Evolutionary conservation across 2,113 vertebrate genomes (phyloP).

Genomic region (Neotoma lepida): DNA sequence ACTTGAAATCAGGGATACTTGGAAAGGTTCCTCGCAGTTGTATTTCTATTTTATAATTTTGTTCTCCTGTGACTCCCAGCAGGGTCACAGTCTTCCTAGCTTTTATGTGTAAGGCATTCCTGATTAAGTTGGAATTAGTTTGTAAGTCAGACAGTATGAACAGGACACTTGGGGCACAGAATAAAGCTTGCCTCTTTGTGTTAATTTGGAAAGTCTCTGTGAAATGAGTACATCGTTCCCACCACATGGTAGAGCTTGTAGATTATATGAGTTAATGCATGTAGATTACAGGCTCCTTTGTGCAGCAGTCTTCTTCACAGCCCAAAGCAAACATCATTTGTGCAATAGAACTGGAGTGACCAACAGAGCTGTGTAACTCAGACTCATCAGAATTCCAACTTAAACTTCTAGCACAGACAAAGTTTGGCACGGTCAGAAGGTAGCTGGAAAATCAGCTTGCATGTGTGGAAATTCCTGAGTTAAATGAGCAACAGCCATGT

Average conservation of each 20-base stretch:
- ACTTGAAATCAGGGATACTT: conserved; percentile 53
- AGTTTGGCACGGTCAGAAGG: background rate
- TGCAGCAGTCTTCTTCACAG: background rate
- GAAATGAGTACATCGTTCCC: conserved; percentile 30
- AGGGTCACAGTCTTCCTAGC: conserved; percentile 25
- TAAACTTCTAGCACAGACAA: background rate
- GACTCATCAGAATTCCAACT: conserved; percentile 20
- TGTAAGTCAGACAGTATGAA: conserved; percentile 35
- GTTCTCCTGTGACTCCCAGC: conserved; percentile 1
- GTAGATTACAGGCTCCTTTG: background rate
- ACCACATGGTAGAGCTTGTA: background rate
- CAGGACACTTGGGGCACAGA: background rate
- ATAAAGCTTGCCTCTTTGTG: background rate
- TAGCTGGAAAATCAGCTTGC: background rate
- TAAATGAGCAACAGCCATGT: conserved; percentile 29
- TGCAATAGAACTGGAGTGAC: conserved; percentile 12
- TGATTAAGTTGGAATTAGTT: conserved; percentile 42
- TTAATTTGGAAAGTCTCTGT: conserved; percentile 63
- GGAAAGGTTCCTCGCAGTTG: conserved; percentile 36
- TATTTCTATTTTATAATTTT: conserved; percentile 63
- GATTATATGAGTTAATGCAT: background rate
- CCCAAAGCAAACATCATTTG: conserved; percentile 12
- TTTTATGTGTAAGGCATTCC: conserved; percentile 49
- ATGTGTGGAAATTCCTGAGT: conserved; percentile 14
- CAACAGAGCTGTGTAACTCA: conserved; percentile 1